Conservation (phyloP, 2,113 vertebrate genomes). For the Pipra filicauda region DNA sequence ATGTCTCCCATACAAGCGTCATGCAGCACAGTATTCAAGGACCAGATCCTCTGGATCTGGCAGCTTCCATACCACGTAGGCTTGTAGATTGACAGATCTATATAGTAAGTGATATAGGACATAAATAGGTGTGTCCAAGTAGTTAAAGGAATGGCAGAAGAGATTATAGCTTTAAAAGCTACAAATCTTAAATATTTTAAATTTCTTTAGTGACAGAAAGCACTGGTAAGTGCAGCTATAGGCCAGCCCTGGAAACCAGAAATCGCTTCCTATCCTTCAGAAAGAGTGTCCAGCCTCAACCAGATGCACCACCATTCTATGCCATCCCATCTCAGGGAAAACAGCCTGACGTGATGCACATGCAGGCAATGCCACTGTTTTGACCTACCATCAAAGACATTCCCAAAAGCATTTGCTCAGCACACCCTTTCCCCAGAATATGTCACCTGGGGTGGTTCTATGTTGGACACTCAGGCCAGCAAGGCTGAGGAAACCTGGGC, state of each 20-base stretch:
- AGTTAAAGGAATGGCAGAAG: not conserved
- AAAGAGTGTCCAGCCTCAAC: not conserved
- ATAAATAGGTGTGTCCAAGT: not conserved
- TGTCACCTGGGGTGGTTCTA: not conserved
- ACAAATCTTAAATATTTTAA: not conserved
- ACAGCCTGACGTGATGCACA: fast-evolving
- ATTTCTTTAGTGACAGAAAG: not conserved
- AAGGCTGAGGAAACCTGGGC: not conserved
- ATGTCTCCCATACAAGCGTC: not conserved
- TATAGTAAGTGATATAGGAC: fast-evolving
- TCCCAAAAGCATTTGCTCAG: not conserved
- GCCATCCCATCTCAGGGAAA: not conserved
- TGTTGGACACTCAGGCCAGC: fast-evolving
- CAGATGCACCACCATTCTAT: fast-evolving
- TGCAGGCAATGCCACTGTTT: not conserved
- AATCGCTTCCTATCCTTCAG: not conserved
- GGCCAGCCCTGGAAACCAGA: not conserved
- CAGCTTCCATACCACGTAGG: not conserved
- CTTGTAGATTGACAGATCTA: not conserved
- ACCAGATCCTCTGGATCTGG: not conserved
- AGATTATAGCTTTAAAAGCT: not conserved
- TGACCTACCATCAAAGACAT: not conserved
- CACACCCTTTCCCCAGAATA: not conserved
- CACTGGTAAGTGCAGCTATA: not conserved
- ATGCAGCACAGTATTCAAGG: fast-evolving